Evolutionary conservation across 2,888 invertebrate species (phyloP), one percentile per base, ranked within the genome.

Genomic region (Petrolisthes cinctipes): DNA sequence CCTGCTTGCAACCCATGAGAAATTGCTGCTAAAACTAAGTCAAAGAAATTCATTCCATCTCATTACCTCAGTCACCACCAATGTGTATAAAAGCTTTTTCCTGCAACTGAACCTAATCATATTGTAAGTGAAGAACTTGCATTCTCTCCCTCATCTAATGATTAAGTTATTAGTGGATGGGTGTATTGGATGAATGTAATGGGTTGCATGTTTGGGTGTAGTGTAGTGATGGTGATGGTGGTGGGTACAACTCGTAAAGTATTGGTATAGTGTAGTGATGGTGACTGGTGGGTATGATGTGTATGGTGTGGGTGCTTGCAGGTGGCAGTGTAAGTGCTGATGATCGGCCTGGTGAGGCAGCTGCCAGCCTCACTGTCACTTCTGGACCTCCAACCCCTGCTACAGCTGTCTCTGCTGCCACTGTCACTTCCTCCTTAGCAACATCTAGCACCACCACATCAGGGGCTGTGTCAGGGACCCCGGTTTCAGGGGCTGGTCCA

Each of bases 291-390:
- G 82, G 82, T 86, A 68, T 86, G 86, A 82, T 85, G 78, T 76
- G 56, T 76, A 14, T 82, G 82, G 82, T 86, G 86, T 57, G 66
- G 81, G 78, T 82, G 87, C 86, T 83, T 83, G 66, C 80, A 85
- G 85, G 85, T 85, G 87, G 87, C 83, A 87, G 80, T 80, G 83
- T 87, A 83, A 87, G 83, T 87, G 83, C 83, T 75, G 87, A 87
- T 79, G 83, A 87, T 73, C 87, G 68, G 54, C 56, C 78, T 11
- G 83, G 82, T 86, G 83, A 83, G 78, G 87, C 56, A 11, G 73
- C 78, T 83, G 71, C 57, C 83, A 66, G 78, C 61, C 78, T 82
- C 66, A 73, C 83, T 57, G 66, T 56, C 66, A 56, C 83, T 56
- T 23, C 83, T 79, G 87, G 83, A 75, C 75, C 84, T 23, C 76